Conservation (phyloP, 2,888 invertebrate species). For the Sinopyrophorus schimmeli region DNA sequence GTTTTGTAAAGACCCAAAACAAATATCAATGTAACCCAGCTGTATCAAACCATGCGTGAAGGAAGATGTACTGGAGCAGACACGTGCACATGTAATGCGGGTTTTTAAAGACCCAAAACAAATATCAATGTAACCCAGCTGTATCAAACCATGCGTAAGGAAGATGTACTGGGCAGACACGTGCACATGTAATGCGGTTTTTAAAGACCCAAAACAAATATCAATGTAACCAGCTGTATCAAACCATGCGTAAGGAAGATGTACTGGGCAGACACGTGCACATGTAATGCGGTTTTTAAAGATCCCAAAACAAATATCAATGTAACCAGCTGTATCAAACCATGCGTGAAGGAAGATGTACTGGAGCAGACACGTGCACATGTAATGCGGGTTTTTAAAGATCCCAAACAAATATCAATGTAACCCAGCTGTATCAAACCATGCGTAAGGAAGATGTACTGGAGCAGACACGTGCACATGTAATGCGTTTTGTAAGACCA, state of each 20-base stretch:
- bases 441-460: slow-evolving; percentile 38
- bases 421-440: slow-evolving; percentile 33
- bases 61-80: slow-evolving; percentile 39
- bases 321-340: slow-evolving; percentile 49
- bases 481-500: too few relatives aligned
- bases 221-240: slow-evolving; percentile 33
- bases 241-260: slow-evolving; percentile 31
- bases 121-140: slow-evolving; percentile 36
- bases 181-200: slow-evolving; percentile 35
- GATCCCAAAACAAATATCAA: slow-evolving; percentile 23
- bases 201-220: slow-evolving; percentile 25
- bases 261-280: slow-evolving; percentile 30
- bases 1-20: slow-evolving; percentile 23
- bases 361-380: slow-evolving; percentile 51
- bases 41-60: slow-evolving; percentile 42
- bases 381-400: slow-evolving; percentile 43
- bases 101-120: slow-evolving; percentile 24
- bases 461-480: slow-evolving; percentile 53
- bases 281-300: slow-evolving; percentile 17
- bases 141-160: slow-evolving; percentile 49
- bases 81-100: slow-evolving; percentile 46
- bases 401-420: slow-evolving; percentile 33
- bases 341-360: slow-evolving; percentile 54
- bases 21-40: slow-evolving; percentile 46
- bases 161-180: slow-evolving; percentile 51